Evolutionary conservation across 2,888 invertebrate species (phyloP).

Genomic region (Ectobius pallidus): DNA sequence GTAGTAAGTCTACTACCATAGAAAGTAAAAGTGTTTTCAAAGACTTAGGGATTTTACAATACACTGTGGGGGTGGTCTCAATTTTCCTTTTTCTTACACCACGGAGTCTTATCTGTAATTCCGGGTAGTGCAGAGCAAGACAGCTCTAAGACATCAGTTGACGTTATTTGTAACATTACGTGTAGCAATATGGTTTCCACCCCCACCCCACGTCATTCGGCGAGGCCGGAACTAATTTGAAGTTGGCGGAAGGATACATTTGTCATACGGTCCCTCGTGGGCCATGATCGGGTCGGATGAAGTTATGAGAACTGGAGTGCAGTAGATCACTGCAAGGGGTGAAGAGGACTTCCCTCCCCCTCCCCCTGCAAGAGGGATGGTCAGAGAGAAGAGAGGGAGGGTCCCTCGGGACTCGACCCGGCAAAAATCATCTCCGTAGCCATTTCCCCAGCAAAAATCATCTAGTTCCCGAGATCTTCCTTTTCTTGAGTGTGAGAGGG

Average conservation of each 20-base stretch:
- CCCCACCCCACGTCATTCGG: conserved; percentile 20
- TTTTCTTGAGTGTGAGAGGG: conserved; percentile 20
- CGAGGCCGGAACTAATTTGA: conserved; percentile 59
- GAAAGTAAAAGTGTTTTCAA: too few relatives aligned
- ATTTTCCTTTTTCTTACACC: too few relatives aligned
- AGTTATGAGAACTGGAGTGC: conserved; percentile 58
- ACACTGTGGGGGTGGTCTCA: too few relatives aligned
- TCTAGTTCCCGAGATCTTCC: conserved; percentile 45
- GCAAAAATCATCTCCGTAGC: conserved; percentile 51
- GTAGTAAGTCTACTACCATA: too few relatives aligned
- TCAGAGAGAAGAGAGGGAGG: conserved; percentile 36
- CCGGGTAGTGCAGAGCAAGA: too few relatives aligned
- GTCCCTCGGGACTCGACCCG: conserved; percentile 41
- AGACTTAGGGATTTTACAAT: too few relatives aligned
- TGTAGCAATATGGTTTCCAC: conserved; percentile 37
- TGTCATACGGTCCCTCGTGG: conserved; percentile 58
- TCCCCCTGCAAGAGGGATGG: conserved; percentile 37
- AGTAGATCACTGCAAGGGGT: conserved; percentile 54
- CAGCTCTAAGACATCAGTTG: conserved; percentile 19
- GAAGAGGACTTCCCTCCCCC: conserved; percentile 18
- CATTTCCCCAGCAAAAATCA: conserved; percentile 52
- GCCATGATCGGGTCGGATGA: conserved; percentile 60
- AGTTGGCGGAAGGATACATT: conserved; percentile 60
- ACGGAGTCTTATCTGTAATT: too few relatives aligned
- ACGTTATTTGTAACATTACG: conserved; percentile 38